Conservation (phyloP, 2,113 vertebrate genomes). For the Vulpes vulpes region DNA sequence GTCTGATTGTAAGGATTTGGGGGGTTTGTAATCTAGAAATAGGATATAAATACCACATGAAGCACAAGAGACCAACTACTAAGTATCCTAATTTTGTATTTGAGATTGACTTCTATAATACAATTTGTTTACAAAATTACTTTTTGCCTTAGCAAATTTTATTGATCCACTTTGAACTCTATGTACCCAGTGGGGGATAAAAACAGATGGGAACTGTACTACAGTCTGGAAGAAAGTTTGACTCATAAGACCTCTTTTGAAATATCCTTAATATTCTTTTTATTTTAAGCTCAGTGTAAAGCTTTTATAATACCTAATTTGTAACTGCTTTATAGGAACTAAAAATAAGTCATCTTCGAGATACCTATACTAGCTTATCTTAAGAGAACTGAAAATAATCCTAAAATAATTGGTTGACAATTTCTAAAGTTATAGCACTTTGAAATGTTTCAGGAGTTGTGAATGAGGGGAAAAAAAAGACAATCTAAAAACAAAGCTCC, state of each 20-base stretch:
- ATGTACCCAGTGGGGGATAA: rapidly evolving
- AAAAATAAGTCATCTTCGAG: slow-evolving; percentile 34
- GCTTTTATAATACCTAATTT: slow-evolving; percentile 14
- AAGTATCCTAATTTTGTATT: not conserved
- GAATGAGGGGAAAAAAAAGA: not conserved
- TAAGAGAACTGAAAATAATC: slow-evolving; percentile 54
- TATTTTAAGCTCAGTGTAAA: slow-evolving; percentile 34
- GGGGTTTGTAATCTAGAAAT: not conserved
- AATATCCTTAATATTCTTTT: slow-evolving; percentile 28
- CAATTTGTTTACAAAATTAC: not conserved
- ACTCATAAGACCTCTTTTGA: slow-evolving; percentile 18
- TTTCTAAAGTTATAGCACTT: slow-evolving; percentile 28
- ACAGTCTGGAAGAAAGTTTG: not conserved
- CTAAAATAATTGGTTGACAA: slow-evolving; percentile 59
- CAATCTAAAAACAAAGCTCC: slow-evolving; percentile 41
- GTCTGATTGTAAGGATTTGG: not conserved
- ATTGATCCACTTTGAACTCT: not conserved
- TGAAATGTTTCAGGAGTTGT: not conserved
- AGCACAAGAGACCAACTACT: not conserved
- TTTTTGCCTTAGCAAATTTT: slow-evolving; percentile 22
- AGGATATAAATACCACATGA: not conserved
- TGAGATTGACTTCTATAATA: not conserved
- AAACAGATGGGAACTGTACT: not conserved
- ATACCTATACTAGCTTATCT: not conserved
- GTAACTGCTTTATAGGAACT: not conserved